Conservation (phyloP, 2,113 vertebrate genomes). For the Sebastes fasciatus region DNA sequence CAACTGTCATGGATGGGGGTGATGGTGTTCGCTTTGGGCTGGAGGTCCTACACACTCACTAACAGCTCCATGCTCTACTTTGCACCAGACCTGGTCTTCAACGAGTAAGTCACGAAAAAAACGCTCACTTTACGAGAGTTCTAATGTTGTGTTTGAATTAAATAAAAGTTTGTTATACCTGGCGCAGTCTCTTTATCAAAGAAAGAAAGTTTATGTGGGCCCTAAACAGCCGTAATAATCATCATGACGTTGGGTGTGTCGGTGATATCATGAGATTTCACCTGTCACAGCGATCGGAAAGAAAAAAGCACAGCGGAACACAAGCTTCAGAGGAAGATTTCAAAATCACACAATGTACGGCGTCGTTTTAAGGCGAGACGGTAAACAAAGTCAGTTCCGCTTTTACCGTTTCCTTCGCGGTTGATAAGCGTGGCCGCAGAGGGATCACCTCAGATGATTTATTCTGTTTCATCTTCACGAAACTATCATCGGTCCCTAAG, state of each 20-base stretch:
- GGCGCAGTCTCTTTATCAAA: slow-evolving; percentile 5
- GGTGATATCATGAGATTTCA: slow-evolving; percentile 27
- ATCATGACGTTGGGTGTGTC: slow-evolving; percentile 10
- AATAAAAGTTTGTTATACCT: slow-evolving; percentile 1
- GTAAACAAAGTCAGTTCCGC: slow-evolving; percentile 57
- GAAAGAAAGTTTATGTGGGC: slow-evolving; percentile 16
- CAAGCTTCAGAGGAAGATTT: slow-evolving; percentile 42
- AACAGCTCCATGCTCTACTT: slow-evolving; percentile 97
- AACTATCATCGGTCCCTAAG: background rate
- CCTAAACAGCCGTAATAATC: slow-evolving; percentile 10
- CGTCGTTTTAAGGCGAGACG: slow-evolving; percentile 8
- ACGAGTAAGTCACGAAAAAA: slow-evolving; percentile 89
- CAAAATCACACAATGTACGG: slow-evolving; percentile 27
- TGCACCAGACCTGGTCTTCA: slow-evolving; percentile 96
- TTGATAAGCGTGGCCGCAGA: slow-evolving; percentile 35
- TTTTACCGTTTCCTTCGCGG: slow-evolving; percentile 27
- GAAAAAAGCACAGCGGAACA: slow-evolving; percentile 26
- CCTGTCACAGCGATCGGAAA: slow-evolving; percentile 37
- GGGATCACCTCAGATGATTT: slow-evolving; percentile 61
- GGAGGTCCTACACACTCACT: slow-evolving; percentile 94
- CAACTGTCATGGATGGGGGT: slow-evolving; percentile 98
- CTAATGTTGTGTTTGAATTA: background rate
- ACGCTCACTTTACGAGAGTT: background rate
- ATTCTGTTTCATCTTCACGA: slow-evolving; percentile 58
- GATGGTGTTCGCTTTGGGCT: slow-evolving; percentile 97